These are phyloP conservation scores for Caenorhabditis sinica DNA, from an alignment of 2,888 invertebrate species.

Conservation along the genomic window DNA sequence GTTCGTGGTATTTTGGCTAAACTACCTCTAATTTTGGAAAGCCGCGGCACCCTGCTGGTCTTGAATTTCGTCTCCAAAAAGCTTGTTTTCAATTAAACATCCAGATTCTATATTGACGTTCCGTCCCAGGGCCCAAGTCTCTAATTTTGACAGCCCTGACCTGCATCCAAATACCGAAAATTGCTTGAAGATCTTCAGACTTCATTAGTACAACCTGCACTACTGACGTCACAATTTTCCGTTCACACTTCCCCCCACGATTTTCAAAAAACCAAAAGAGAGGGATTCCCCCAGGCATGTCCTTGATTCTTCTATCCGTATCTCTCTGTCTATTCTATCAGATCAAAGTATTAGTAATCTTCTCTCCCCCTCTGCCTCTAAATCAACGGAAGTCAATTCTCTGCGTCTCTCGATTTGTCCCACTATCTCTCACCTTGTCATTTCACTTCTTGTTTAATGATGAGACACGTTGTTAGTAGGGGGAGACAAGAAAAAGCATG, in stretches of 20 bases:
- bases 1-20: too few species aligned
- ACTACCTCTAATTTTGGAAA: too few species aligned
- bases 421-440: not conserved
- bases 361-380: slow-evolving; percentile 3
- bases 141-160: too few species aligned
- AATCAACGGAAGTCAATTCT: slow-evolving; percentile 41
- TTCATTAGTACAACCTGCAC: too few species aligned
- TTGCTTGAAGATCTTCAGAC: too few species aligned
- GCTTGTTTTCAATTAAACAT: too few species aligned
- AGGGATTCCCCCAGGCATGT: slow-evolving; percentile 3
- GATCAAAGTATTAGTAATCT: slow-evolving; percentile 14
- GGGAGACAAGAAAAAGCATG: slow-evolving; percentile 18
- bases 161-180: too few species aligned
- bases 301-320: slow-evolving; percentile 15
- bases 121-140: too few species aligned
- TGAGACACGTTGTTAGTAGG: too few species aligned
- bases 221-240: not conserved
- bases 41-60: too few species aligned
- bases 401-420: slow-evolving; percentile 26
- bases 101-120: too few species aligned
- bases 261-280: slow-evolving; percentile 2
- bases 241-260: not conserved
- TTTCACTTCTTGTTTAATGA: slow-evolving; percentile 25
- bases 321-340: not conserved
- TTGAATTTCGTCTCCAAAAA: too few species aligned